Base-by-base conservation (phyloP, 1,140 invertebrate species). In the Saccostrea echinata region DNA sequence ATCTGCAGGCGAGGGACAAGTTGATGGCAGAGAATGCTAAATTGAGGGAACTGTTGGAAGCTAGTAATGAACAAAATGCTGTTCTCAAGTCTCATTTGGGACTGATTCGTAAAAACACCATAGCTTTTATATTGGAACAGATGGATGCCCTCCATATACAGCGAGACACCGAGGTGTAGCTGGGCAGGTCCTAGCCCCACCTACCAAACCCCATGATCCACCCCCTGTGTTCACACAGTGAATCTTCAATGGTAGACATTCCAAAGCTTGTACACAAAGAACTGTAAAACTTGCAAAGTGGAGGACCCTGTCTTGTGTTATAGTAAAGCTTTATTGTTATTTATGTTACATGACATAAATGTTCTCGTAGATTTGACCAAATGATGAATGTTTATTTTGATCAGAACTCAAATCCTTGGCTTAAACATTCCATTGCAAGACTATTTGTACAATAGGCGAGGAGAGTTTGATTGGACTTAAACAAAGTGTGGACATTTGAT, bases 71-170 rank as follows among this genome's bases (percentile, higher is more conserved):
- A n/a, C 92, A 94, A 87, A 94, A 93, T 82, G 83, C 90, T 82
- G 89, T 91, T 21, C 90, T 95, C 53, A 94, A 92, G 89, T 91
- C 92, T 76, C 94, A 95, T 86, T 91, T 94, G 13, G 93, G 93
- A 11, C 82, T 92, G 86, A 94, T 95, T 51, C 91, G 93, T 6
- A 94, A 95, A 89, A 93, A 94, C 86, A 95, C 94, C 55, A 92
- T 95, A 86, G 91, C 94, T 12, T 95, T 94, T 88, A 95, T 95
- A 84, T 91, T 95, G 11, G 93, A 94, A 86, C 94, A 95, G 87
- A 95, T 95, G 94, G 94, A 95, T 90, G 94, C 94, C 9, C 90
- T 95, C 52, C 92, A 95, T 88, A 93, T 94, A 90, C 94, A 94
- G 90, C 90, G 93, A 86, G 94, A 95, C 89, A 93, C 94, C 0